Evolutionary conservation across 2,113 vertebrate species (phyloP).

Genomic region (Malaclemys terrapin): DNA sequence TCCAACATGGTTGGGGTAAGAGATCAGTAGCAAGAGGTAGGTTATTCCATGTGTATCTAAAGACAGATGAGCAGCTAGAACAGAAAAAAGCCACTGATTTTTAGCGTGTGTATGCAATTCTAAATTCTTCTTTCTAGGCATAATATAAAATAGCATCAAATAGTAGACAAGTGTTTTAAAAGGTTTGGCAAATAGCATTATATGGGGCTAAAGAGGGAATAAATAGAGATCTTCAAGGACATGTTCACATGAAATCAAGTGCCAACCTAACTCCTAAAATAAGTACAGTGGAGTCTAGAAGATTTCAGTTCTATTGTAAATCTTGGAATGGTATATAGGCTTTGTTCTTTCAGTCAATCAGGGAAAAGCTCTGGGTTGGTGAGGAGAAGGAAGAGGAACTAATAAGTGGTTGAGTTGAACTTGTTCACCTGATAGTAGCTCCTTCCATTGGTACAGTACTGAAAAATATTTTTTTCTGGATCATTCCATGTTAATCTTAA

Average conservation of each 20-base stretch:
- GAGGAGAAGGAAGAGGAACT: conserved; percentile 11
- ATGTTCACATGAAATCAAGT: not conserved
- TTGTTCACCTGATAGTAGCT: not conserved
- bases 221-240: not conserved
- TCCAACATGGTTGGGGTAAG: not conserved
- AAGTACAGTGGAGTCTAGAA: not conserved
- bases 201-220: not conserved
- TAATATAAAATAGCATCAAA: not conserved
- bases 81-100: not conserved
- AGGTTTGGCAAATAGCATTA: not conserved
- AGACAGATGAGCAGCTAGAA: not conserved
- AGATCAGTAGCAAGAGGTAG: not conserved
- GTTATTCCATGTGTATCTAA: not conserved
- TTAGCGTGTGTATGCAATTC: not conserved
- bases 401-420: not conserved
- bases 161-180: not conserved
- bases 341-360: conserved; percentile 1
- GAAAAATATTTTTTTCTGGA: conserved; percentile 12
- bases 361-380: not conserved
- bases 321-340: not conserved
- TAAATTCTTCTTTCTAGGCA: not conserved
- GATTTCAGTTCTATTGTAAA: not conserved
- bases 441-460: conserved; percentile 15
- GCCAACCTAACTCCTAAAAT: not conserved
- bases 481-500: conserved; percentile 58